These are phyloP conservation scores for Rhinolophus ferrumequinum DNA, from an alignment of 2,113 vertebrate species.

Conservation along the genomic window DNA sequence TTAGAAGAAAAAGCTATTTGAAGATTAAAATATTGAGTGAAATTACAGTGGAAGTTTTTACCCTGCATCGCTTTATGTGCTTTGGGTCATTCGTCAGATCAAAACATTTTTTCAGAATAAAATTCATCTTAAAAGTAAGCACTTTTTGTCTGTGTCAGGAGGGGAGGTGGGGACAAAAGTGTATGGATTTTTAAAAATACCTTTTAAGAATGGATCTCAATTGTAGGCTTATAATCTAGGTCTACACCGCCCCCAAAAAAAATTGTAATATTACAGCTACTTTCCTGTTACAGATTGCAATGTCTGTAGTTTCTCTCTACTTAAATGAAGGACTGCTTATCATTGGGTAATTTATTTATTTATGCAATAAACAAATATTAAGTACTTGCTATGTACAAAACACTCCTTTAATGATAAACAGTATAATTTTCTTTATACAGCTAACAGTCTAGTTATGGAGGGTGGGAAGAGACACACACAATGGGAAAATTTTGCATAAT, in stretches of 20 bases:
- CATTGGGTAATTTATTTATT: neutral
- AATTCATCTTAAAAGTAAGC: neutral
- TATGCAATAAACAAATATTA: neutral
- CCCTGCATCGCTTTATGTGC: neutral
- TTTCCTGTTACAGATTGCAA: neutral
- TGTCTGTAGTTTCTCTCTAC: neutral
- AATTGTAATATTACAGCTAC: neutral
- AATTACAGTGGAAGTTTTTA: neutral
- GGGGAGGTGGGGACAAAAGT: neutral
- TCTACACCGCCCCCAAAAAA: neutral
- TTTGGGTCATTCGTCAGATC: neutral
- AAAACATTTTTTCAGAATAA: neutral
- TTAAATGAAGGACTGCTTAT: neutral
- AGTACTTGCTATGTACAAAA: neutral
- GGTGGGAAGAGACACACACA: neutral
- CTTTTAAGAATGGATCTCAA: neutral
- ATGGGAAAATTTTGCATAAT: neutral
- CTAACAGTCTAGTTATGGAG: neutral
- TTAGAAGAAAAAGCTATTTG: neutral
- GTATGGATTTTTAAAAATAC: neutral
- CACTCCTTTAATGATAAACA: neutral
- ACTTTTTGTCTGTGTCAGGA: neutral
- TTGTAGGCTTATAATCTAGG: neutral
- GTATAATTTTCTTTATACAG: neutral
- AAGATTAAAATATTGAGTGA: conserved; percentile 21